Evolutionary conservation across 2,113 vertebrate genomes (phyloP), one percentile per base, ranked within the genome.

Genomic region (Mobula birostris): DNA sequence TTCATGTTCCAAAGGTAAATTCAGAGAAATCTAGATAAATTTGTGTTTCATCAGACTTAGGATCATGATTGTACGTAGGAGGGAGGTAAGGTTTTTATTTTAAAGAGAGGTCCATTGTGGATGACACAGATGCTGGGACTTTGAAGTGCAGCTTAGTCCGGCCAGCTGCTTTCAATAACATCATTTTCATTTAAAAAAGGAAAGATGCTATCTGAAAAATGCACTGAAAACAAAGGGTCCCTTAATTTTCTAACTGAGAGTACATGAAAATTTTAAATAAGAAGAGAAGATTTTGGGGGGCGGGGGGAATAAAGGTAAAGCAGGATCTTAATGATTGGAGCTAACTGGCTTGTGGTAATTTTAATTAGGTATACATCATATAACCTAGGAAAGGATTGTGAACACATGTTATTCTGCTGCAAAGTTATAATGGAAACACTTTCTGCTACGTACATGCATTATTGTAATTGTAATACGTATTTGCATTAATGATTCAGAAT

Each of bases 1-100:
- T 93, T 93, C 90, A 70, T 27, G 70, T 93, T 74, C 90, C 90
- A 93, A 27, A 91, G 66, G 5, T 70, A 91, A 91, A 91, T 91
- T 70, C 68, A 93, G 36, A 9, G n/a, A 74, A 93, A 93, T 48
- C 36, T 70, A 74, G 90, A 93, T 72, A 93, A 74, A 93, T 93
- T 48, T 27, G 32, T 5, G 12, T 93, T 93, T 70, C 70, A 93
- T 93, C 90, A 74, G 66, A 32, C 85, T 88, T 32, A 7, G 4
- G 61, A 88, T 88, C 58, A 32, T 66, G 68, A 24, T 48, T 40
- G 66, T 27, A 93, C 24, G 32, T 74, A 93, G 21, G 32, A 48
- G 7, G 9, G 7, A 24, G 19, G 61, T 48, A 32, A 72, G 90
- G 36, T 21, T 21, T 93, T 74, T 66, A 68, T 68, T 93, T 63